A percentile compares a stretch with the other conserved stretches of the same genome.
These are phyloP conservation scores for Acanthosepion pharaonis DNA, from an alignment of 2,888 invertebrate genomes.

Conservation along the genomic window DNA sequence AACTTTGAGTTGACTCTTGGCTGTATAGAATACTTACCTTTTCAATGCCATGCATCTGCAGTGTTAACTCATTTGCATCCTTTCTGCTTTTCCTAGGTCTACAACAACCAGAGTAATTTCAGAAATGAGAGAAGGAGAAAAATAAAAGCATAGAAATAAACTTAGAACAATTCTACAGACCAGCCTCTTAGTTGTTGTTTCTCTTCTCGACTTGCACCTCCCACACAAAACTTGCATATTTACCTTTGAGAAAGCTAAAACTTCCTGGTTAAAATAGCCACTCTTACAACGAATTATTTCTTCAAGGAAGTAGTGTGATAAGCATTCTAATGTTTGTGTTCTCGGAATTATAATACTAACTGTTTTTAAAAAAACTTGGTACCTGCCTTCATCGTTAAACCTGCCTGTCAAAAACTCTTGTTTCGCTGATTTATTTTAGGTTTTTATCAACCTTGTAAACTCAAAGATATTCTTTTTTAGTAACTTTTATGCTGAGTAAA, in stretches of 20 bases:
- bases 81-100: neutral
- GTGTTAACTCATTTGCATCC: neutral
- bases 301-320: neutral
- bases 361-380: neutral
- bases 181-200: no score
- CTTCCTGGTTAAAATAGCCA: slow-evolving; percentile 20
- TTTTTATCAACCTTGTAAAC: neutral
- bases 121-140: neutral
- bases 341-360: neutral
- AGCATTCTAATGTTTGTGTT: neutral
- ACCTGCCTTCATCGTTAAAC: neutral
- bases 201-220: neutral
- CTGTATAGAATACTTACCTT: neutral
- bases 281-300: neutral
- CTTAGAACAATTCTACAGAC: no score
- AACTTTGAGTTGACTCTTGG: neutral
- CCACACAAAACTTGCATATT: neutral
- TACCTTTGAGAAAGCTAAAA: neutral
- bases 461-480: neutral
- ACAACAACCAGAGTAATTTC: neutral
- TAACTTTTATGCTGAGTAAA: no score
- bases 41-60: neutral
- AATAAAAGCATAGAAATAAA: neutral
- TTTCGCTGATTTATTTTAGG: neutral
- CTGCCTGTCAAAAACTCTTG: neutral